A percentile compares a stretch with the other conserved stretches of the same genome.
Evolutionary conservation across 2,797 vertebrate genomes (phyloP).

Genomic region (Darevskia mixta): DNA sequence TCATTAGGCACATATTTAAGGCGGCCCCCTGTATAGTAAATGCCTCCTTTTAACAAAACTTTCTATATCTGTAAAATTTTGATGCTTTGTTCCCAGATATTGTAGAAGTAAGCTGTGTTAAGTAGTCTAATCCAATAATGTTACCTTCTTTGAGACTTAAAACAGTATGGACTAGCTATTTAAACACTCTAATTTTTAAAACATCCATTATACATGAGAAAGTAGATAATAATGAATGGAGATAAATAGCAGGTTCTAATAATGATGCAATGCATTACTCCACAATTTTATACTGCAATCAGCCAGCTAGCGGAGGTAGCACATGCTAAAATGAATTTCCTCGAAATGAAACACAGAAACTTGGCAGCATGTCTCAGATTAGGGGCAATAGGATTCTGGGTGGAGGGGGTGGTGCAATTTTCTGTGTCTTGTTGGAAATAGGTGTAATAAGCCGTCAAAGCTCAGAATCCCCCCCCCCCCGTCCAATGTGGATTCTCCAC

Average conservation of each 20-base stretch:
- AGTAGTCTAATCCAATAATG: slow-evolving; percentile 41
- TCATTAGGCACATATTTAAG: slow-evolving; percentile 21
- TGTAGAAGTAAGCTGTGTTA: slow-evolving; percentile 31
- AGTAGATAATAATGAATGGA: slow-evolving; percentile 44
- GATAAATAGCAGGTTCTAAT: slow-evolving; percentile 41
- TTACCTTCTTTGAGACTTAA: slow-evolving; percentile 38
- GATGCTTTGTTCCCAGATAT: slow-evolving; percentile 37
- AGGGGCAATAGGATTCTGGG: neutral
- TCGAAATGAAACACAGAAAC: slow-evolving; percentile 9
- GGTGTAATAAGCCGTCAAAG: neutral
- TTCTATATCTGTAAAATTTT: slow-evolving; percentile 24
- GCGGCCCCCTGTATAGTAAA: slow-evolving; percentile 3
- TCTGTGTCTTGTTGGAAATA: neutral
- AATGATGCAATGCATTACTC: slow-evolving; percentile 37
- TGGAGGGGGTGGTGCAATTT: neutral
- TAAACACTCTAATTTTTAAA: slow-evolving; percentile 38
- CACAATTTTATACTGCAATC: slow-evolving; percentile 16
- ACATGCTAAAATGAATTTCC: slow-evolving; percentile 2
- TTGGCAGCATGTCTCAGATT: neutral
- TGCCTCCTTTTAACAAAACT: slow-evolving; percentile 39
- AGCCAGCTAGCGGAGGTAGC: neutral
- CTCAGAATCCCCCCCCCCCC: neutral
- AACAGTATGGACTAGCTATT: slow-evolving; percentile 33
- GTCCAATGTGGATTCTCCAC: neutral
- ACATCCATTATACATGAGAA: slow-evolving; percentile 33